Percentiles rank a stretch among this genome's conserved stretches.
phyloP scores from a whole-genome alignment of 2,797 vertebrate genomes.

The Garrulus glandarius region DNA sequence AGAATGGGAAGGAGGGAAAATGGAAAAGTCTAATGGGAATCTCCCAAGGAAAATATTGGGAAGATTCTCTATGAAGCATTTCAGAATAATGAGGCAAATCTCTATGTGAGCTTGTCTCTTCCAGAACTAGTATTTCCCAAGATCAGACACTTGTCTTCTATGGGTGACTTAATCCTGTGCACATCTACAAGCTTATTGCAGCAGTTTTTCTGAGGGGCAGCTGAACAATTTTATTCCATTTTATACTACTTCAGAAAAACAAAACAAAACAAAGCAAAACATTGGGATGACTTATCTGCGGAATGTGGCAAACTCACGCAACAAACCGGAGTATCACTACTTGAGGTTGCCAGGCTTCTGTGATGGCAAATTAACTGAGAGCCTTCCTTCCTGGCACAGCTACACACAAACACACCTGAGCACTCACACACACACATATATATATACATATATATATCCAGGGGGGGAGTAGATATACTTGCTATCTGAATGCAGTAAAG shows the following conservation, averaged over 20 bases:
- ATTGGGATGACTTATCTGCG: background rate
- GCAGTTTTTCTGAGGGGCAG: background rate
- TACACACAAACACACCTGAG: background rate
- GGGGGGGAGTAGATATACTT: background rate
- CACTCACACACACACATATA: too few species aligned
- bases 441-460: accelerated
- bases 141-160: background rate
- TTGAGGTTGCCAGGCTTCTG: background rate
- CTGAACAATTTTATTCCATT: background rate
- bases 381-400: background rate
- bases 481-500: background rate
- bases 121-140: background rate
- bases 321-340: background rate
- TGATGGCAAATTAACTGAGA: background rate
- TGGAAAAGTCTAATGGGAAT: background rate
- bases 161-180: background rate
- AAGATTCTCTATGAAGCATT: background rate
- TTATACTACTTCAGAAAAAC: background rate
- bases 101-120: background rate
- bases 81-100: background rate
- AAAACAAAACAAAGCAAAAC: background rate
- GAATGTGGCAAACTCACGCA: accelerated
- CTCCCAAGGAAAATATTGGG: background rate
- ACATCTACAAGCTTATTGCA: background rate
- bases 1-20: background rate